Evolutionary conservation across 2,888 invertebrate genomes (phyloP), one percentile per base, ranked within the genome.

Genomic region (Pristionchus entomophagus): DNA sequence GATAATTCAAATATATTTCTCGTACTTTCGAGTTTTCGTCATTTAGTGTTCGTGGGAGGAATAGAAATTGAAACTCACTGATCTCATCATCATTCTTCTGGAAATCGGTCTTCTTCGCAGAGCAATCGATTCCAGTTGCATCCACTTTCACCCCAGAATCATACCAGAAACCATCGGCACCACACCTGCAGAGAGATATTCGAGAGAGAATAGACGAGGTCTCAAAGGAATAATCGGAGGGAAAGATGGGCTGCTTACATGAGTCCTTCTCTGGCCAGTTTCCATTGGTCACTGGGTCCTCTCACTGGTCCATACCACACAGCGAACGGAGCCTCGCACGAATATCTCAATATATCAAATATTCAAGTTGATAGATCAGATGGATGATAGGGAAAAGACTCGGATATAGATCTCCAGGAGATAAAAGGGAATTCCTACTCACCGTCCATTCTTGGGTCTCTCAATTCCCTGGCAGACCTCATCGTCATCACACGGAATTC

Each of bases 401-500:
- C n/a, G n/a, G n/a, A n/a, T n/a, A n/a, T n/a, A n/a, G n/a, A n/a
- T n/a, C n/a, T n/a, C n/a, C n/a, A 53, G 51, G 22, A 29, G n/a
- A 45, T n/a, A n/a, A n/a, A n/a, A n/a, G n/a, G n/a, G n/a, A n/a
- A n/a, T 32, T 77, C 41, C 10, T 17, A 10, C 65, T 65, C 6
- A 84, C 83, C 65, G 32, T 84, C 83, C 83, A 65, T 84, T 84
- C 65, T 45, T 62, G 22, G 83, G 83, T 65, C 65, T 17, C 35
- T 29, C 35, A 32, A 84, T 84, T 0, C 22, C 65, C 65, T 84
- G 83, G 32, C 83, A 84, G 65, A 84, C 38, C 22, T 84, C 83
- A 22, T 84, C 49, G 3, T 4, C 83, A 29, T 84, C 83, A n/a
- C 83, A 84, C 8, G 83, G 83, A 84, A 84, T 45, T 51, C 45